These are phyloP conservation scores for Yasuhikotakia modesta DNA, from an alignment of 2,797 vertebrate genomes.

Conservation along the genomic window DNA sequence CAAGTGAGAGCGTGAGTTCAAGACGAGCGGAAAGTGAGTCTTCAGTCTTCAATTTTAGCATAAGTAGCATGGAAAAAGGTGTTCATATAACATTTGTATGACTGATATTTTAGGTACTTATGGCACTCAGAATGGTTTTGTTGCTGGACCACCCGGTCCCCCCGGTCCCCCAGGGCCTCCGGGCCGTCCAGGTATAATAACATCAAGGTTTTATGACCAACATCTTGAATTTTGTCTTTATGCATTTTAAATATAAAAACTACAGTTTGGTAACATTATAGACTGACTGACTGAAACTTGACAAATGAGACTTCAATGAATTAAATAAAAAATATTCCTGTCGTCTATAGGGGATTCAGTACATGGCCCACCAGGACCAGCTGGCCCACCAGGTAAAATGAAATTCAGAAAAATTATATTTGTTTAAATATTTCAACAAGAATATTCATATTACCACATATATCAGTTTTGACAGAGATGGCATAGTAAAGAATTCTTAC, in stretches of 20 bases:
- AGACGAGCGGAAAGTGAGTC: constrained; percentile 62
- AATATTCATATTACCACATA: neutral
- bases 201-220: neutral
- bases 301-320: no score
- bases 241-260: neutral
- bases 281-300: no score
- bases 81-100: neutral
- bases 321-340: no score
- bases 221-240: neutral
- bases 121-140: constrained; percentile 51
- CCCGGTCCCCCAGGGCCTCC: constrained; percentile 76
- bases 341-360: constrained; percentile 71
- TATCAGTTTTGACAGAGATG: neutral
- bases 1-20: constrained; percentile 64
- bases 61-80: neutral
- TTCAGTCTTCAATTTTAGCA: neutral
- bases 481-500: neutral
- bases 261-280: no score
- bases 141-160: constrained; percentile 78
- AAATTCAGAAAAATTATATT: neutral
- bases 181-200: constrained; percentile 72
- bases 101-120: constrained; percentile 62
- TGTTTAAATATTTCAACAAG: neutral
- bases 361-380: constrained; percentile 80
- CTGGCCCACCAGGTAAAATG: constrained; percentile 68